Evolutionary conservation across 2,888 invertebrate genomes (phyloP), one percentile per base, ranked within the genome.

Genomic region (Nymphalis polychloros): DNA sequence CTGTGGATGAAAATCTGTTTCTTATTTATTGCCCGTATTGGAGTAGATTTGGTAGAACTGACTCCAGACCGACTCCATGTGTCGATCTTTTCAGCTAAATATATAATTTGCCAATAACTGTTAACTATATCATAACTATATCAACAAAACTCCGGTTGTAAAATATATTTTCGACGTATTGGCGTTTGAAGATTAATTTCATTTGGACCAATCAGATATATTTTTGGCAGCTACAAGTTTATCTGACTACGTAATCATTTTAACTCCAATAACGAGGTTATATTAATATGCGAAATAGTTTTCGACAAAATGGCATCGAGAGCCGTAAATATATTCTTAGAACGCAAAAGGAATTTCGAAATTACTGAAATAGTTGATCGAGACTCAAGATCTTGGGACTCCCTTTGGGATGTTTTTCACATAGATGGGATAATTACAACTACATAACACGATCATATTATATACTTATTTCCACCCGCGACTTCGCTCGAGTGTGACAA

Each of bases 71-170:
- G 23, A 1, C 23, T 23, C 23, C 23, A 23, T 10, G 3, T 41
- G 41, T 13, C 41, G 41, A 13, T 41, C 13, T 41, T 41, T 4
- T 13, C 6, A 41, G 4, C 41, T 41, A 41, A 41, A 41, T 2
- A 41, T 41, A 41, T 41, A 41, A 41, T 41, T 8, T 0, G 41
- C 41, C 13, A 41, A 41, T 41, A 41, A 13, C 10, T 55, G 35
- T 61, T 61, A 31, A 49, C n/a, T n/a, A n/a, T n/a, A 61, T 23
- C 49, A 66, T n/a, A n/a, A n/a, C n/a, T n/a, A n/a, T n/a, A n/a
- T 66, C 61, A 61, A 66, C 49, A 53, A 61, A 55, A 31, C 20
- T 60, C 17, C 48, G 48, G 23, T 41, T 27, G n/a, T 55, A 35
- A 61, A 61, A 23, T 55, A 55, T 48, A 61, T 55, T 61, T 27